A percentile compares a stretch with the other conserved stretches of the same genome.
These are phyloP conservation scores for Genyomyrus donnyi DNA, from an alignment of 2,113 vertebrate species.

Conservation along the genomic window DNA sequence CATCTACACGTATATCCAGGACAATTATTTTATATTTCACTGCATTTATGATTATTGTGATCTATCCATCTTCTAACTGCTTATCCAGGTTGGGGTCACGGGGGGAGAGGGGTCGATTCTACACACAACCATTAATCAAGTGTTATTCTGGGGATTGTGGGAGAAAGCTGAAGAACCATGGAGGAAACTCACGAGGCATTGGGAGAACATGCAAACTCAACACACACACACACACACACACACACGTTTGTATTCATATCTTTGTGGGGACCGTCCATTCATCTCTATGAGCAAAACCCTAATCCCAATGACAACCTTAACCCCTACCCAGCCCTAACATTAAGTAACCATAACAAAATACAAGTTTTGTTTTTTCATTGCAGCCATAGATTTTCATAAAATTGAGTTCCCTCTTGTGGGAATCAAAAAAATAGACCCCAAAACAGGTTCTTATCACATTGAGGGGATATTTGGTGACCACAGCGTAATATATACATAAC, in stretches of 20 bases:
- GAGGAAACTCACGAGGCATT: background rate
- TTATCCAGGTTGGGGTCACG: too few relatives aligned
- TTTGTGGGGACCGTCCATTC: background rate
- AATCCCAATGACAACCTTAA: background rate
- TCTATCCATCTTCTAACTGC: background rate
- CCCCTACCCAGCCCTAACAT: background rate
- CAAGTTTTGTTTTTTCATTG: background rate
- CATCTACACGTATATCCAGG: background rate
- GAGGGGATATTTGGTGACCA: background rate
- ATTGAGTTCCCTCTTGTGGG: background rate
- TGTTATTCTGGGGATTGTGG: background rate
- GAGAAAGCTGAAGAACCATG: background rate
- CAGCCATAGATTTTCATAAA: background rate
- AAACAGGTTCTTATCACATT: background rate
- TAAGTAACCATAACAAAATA: background rate
- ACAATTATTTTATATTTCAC: background rate
- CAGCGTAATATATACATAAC: background rate
- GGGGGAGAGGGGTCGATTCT: background rate
- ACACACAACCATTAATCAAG: background rate
- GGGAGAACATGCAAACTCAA: background rate
- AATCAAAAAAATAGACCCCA: background rate
- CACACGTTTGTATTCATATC: background rate
- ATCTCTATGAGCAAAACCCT: background rate
- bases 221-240: background rate
- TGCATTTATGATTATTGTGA: background rate